Evolutionary conservation across 2,888 invertebrate genomes (phyloP), one percentile per base, ranked within the genome.

Genomic region (Chalcis sispes): DNA sequence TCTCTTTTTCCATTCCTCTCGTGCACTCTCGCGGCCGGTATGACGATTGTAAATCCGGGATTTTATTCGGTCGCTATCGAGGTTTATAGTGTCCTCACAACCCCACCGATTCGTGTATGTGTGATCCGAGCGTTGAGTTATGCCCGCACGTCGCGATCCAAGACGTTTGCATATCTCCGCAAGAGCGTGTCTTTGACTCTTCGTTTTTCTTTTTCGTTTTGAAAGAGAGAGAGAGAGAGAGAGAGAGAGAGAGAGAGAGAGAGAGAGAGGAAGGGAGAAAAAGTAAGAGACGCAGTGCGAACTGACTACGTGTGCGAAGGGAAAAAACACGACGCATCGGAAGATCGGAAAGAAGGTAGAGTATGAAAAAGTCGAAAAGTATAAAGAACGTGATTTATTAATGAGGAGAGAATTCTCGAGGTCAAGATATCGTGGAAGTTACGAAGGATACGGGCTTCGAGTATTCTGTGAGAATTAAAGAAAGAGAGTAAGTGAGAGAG

Each of bases 41-140:
- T 88, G 87, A 84, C 85, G 85, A 85, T 83, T 86, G 87, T 88
- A 88, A 88, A 88, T 88, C 87, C 87, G 84, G 85, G 83, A 87
- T 86, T 88, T 88, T 88, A 88, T 88, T 88, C 84, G 84, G 83
- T 83, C 84, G 83, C 86, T 88, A 88, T 88, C 87, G 86, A 85
- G 86, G 87, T 88, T 88, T 88, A 88, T 88, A 86, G 88, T 85
- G 86, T 50, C 50, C 50, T 50, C 50, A 3, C 36, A n/a, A 10
- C 46, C 46, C 87, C 86, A 84, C 86, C 85, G 83, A 82, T 64
- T 40, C 58, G 18, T 66, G 32, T 46, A 58, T 4, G 2, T 20
- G 4, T 50, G 50, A 76, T 75, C n/a, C 66, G 73, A 67, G 65
- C 56, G 67, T 40, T 85, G 86, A 88, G 83, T 87, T 88, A 88